These are phyloP conservation scores for Tamandua tetradactyla DNA, from an alignment of 2,797 vertebrate species.

Conservation along the genomic window DNA sequence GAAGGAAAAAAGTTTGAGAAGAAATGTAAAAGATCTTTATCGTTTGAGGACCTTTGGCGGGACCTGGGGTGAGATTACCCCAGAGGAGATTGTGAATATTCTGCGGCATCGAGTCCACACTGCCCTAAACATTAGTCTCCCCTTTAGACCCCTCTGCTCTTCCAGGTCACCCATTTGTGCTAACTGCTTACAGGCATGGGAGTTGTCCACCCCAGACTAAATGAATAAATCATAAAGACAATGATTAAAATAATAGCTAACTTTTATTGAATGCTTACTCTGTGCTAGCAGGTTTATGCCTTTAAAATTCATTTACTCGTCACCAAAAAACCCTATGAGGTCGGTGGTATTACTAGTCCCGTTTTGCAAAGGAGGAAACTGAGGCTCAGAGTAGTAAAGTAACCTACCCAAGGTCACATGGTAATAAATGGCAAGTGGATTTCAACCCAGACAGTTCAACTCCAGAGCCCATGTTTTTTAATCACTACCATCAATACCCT, in stretches of 20 bases:
- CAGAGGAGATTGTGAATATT: constrained; percentile 36
- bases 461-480: not conserved
- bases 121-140: not conserved
- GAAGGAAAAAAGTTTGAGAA: not conserved
- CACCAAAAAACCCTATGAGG: not conserved
- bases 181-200: not conserved
- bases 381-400: not conserved
- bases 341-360: not conserved
- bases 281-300: not conserved
- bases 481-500: not conserved
- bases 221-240: not conserved
- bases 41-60: not conserved
- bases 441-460: not conserved
- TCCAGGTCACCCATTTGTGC: not conserved
- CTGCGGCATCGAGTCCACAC: not conserved
- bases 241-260: not conserved
- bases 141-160: not conserved
- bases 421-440: not conserved
- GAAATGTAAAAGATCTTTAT: not conserved
- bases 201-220: not conserved
- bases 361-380: not conserved
- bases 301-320: not conserved
- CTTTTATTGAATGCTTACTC: not conserved
- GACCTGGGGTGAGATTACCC: not conserved
- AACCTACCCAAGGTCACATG: not conserved